These are phyloP conservation scores for Melanotaenia trifasciata DNA, from an alignment of 2,797 vertebrate genomes.

Conservation along the genomic window DNA sequence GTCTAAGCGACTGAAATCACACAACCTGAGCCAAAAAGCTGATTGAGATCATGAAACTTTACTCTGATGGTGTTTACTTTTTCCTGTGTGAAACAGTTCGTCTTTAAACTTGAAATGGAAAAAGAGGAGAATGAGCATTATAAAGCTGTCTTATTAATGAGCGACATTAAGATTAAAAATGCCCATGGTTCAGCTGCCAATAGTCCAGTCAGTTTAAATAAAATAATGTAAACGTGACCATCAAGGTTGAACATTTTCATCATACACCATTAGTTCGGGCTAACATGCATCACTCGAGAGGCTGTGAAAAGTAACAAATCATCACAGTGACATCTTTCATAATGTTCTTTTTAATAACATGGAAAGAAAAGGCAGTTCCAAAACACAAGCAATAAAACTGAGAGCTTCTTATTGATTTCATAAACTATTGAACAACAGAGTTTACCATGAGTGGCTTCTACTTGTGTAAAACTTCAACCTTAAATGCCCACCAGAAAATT, in stretches of 20 bases:
- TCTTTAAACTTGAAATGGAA: neutral
- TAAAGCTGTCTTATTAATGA: neutral
- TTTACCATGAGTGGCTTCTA: too few relatives aligned
- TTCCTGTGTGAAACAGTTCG: neutral
- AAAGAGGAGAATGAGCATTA: neutral
- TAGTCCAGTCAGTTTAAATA: neutral
- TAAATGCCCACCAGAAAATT: neutral
- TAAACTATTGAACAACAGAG: too few relatives aligned
- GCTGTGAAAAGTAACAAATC: neutral
- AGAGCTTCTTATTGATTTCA: too few relatives aligned
- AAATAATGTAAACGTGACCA: neutral
- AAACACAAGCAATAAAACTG: too few relatives aligned
- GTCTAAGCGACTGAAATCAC: constrained; percentile 40
- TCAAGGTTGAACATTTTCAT: neutral
- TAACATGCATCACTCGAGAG: neutral
- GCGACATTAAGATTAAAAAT: neutral
- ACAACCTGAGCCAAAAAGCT: constrained; percentile 11
- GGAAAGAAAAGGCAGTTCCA: too few relatives aligned
- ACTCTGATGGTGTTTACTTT: neutral
- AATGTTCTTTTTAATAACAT: too few relatives aligned
- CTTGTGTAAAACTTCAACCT: neutral
- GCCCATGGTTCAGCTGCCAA: neutral
- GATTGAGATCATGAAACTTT: neutral
- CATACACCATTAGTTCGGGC: neutral
- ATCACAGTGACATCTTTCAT: neutral